A percentile compares a stretch with the other conserved stretches of the same genome.
These are phyloP conservation scores for Acromyrmex heyeri DNA, from an alignment of 1,140 invertebrate genomes.

Conservation along the genomic window DNA sequence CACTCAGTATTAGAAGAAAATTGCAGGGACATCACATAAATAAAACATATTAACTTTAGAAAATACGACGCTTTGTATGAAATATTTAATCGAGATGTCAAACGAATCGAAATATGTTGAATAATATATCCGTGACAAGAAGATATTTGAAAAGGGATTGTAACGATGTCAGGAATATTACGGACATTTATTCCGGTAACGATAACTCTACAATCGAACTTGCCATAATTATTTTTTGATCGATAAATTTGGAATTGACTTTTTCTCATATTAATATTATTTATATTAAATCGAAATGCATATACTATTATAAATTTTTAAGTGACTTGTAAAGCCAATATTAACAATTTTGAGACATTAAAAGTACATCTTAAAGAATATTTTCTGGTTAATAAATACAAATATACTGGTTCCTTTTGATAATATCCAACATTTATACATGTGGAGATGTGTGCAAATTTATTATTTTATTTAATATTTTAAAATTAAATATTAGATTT, in stretches of 20 bases:
- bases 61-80: background rate
- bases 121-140: background rate
- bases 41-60: background rate
- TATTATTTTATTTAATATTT: background rate
- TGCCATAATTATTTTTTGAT: background rate
- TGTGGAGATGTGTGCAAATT: background rate
- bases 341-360: background rate
- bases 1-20: background rate
- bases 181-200: conserved; percentile 12
- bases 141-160: conserved; percentile 14
- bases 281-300: conserved; percentile 12
- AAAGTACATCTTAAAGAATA: background rate
- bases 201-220: background rate
- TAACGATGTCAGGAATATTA: conserved; percentile 27
- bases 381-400: background rate
- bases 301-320: background rate
- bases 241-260: background rate
- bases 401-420: background rate
- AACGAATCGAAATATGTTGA: conserved; percentile 12
- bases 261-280: conserved; percentile 10
- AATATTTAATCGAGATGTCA: conserved; percentile 20
- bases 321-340: background rate
- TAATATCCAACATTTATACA: background rate
- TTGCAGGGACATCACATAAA: background rate
- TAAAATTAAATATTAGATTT: background rate